These are phyloP conservation scores for Calidris pygmaea DNA, from an alignment of 2,113 vertebrate genomes.

Conservation along the genomic window DNA sequence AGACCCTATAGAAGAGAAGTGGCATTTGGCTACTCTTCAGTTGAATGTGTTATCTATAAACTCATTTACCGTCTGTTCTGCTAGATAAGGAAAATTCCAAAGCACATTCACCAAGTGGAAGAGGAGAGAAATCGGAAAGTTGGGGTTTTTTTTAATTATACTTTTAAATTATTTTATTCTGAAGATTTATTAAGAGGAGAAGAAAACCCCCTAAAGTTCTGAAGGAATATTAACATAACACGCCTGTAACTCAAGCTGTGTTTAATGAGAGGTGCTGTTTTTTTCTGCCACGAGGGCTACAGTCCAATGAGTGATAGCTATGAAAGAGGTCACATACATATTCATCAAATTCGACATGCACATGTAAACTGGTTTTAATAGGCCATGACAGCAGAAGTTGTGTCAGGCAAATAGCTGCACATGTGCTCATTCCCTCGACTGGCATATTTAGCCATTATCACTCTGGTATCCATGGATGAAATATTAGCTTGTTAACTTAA, in stretches of 20 bases:
- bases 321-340: slow-evolving; percentile 99
- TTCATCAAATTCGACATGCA: slow-evolving; percentile 97
- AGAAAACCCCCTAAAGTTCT: slow-evolving; percentile 85
- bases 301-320: slow-evolving; percentile 85
- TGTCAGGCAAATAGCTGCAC: slow-evolving; percentile 82
- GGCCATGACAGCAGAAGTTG: slow-evolving; percentile 92
- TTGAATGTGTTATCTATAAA: not conserved
- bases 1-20: not conserved
- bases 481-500: slow-evolving; percentile 83
- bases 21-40: not conserved
- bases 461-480: slow-evolving; percentile 81
- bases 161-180: slow-evolving; percentile 80
- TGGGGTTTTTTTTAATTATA: slow-evolving; percentile 70
- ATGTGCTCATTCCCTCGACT: slow-evolving; percentile 75
- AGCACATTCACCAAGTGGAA: slow-evolving; percentile 27
- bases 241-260: slow-evolving; percentile 89
- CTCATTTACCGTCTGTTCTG: not conserved
- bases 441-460: slow-evolving; percentile 78
- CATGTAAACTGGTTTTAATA: slow-evolving; percentile 97
- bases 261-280: slow-evolving; percentile 93
- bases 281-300: slow-evolving; percentile 82
- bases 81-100: not conserved
- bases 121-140: slow-evolving; percentile 2
- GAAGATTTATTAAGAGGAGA: slow-evolving; percentile 78
- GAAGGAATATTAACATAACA: slow-evolving; percentile 84